A percentile compares a stretch with the other conserved stretches of the same genome.
Conservation (phyloP, 2,888 invertebrate genomes). For the Caenorhabditis sulstoni region DNA sequence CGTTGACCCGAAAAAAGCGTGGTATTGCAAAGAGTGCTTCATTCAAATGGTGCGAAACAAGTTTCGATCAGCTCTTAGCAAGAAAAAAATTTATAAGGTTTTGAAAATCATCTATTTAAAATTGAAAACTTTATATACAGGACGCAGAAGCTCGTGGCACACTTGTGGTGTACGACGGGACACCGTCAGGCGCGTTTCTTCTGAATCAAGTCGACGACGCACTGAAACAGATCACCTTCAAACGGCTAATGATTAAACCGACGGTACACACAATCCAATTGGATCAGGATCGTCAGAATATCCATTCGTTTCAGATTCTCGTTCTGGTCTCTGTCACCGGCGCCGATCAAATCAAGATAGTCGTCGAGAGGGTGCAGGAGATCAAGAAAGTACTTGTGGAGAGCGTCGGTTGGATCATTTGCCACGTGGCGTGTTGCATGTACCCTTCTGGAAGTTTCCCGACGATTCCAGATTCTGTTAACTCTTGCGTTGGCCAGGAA, state of each 20-base stretch:
- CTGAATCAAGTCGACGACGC: slow-evolving; percentile 66
- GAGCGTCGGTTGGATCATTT: slow-evolving; percentile 51
- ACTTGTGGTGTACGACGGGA: slow-evolving; percentile 68
- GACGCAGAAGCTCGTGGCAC: slow-evolving; percentile 66
- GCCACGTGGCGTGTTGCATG: slow-evolving; percentile 62
- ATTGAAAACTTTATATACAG: slow-evolving; percentile 23
- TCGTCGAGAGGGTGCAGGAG: slow-evolving; percentile 29
- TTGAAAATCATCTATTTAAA: background rate
- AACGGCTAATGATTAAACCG: slow-evolving; percentile 64
- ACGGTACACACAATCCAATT: slow-evolving; percentile 39
- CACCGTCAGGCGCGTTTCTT: slow-evolving; percentile 58
- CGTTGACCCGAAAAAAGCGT: slow-evolving; percentile 72
- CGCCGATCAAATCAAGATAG: slow-evolving; percentile 16
- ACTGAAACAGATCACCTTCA: slow-evolving; percentile 58
- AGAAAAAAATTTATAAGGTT: slow-evolving; percentile 70
- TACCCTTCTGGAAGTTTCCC: slow-evolving; percentile 8
- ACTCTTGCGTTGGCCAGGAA: slow-evolving; percentile 46
- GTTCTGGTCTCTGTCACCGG: slow-evolving; percentile 50
- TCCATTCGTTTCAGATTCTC: slow-evolving; percentile 35
- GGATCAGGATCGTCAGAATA: background rate
- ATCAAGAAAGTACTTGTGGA: slow-evolving; percentile 35
- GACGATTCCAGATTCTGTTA: background rate
- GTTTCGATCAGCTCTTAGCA: slow-evolving; percentile 75
- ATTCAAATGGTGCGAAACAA: slow-evolving; percentile 75
- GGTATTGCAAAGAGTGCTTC: slow-evolving; percentile 76